Base-by-base conservation (phyloP, 2,113 vertebrate genomes). In the Paralichthys olivaceus region DNA sequence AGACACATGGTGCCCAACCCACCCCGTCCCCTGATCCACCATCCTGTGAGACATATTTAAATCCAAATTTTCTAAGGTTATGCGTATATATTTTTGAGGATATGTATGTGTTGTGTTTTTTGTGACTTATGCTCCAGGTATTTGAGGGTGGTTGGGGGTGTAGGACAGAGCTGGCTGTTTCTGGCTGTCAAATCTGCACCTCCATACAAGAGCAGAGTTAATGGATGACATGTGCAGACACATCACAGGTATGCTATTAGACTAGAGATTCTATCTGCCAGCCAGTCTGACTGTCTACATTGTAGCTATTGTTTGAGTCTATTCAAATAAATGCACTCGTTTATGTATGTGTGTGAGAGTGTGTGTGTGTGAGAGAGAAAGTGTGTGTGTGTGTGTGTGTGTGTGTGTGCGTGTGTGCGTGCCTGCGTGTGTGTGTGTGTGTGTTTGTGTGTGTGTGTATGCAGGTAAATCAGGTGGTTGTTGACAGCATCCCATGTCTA, bases 171-270 rank as follows among this genome's bases (percentile, higher is more conserved):
- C 37, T 49, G 4, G 15, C 17, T 49, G 4, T 4, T 53, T 20
- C 62, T 64, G 73, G 40, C 19, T 82, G 55, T 67, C 47, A 66
- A 20, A 74, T 63, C 56, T 64, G 49, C 60, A 59, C 63, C 59
- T 73, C 64, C 9, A 25, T 67, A 62, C 59, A 17, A 32, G 47
- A 43, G 14, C 72, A 77, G 22, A 51, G 28, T 28, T 58, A 64
- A 65, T 75, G 34, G 65, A 43, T 40, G 17, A 81, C 76, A 73
- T 81, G 85, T 80, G 79, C 28, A 4, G 3, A 64, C 76, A 87
- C 73, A 80, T 75, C 58, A 57, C 34, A 75, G 34, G 73, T 56
- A 64, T 63, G 23, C 28, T 66, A 28, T 54, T 7, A 22, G 7
- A 28, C 47, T 47, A 7, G 37, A 6, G 8, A n/a, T 28, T 26